Conservation (phyloP, 2,797 vertebrate genomes). For the Oreochromis grahami region DNA sequence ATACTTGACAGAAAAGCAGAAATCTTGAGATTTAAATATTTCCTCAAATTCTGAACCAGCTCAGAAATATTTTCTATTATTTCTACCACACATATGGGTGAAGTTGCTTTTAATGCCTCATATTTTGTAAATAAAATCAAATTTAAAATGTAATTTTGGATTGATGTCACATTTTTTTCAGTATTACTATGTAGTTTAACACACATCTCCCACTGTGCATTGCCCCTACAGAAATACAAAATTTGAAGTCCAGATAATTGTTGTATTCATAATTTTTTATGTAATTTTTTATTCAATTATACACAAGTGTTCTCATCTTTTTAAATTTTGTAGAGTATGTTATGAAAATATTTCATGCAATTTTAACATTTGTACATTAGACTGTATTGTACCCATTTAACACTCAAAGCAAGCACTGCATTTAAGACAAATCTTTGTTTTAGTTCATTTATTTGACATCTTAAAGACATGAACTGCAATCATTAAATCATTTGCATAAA, state of each 20-base stretch:
- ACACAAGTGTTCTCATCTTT: neutral
- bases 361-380: neutral
- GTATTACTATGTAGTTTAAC: neutral
- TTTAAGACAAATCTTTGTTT: constrained; percentile 8
- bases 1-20: neutral
- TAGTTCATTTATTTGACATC: constrained; percentile 66
- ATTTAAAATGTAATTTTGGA: neutral
- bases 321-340: neutral
- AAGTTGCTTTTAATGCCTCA: neutral
- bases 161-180: neutral
- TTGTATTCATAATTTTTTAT: fast-evolving
- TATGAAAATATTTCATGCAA: neutral
- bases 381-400: neutral
- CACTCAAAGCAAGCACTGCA: neutral
- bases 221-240: neutral
- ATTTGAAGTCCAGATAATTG: neutral
- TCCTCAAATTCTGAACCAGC: neutral
- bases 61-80: neutral
- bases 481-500: constrained; percentile 61
- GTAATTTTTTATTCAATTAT: neutral
- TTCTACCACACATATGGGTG: neutral
- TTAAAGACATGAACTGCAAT: constrained; percentile 39
- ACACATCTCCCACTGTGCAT: neutral
- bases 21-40: neutral
- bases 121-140: neutral